Conservation (phyloP, 1,140 invertebrate genomes). For the Drosophila neocordata region DNA sequence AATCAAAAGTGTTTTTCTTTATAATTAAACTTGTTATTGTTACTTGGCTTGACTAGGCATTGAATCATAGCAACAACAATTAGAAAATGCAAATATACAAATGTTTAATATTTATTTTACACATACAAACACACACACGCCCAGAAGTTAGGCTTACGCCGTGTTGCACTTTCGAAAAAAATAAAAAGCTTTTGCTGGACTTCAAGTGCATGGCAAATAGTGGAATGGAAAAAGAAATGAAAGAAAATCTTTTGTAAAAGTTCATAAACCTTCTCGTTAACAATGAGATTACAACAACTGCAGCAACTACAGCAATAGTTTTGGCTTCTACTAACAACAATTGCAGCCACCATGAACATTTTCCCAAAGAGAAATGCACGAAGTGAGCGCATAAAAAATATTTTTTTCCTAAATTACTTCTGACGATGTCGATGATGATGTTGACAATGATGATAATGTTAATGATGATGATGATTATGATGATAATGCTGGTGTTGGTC, state of each 20-base stretch:
- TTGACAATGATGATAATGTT: constrained; percentile 43
- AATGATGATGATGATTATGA: constrained; percentile 50
- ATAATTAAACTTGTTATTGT: constrained; percentile 22
- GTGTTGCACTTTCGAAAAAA: constrained; percentile 69
- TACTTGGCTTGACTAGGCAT: constrained; percentile 41
- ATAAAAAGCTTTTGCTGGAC: constrained; percentile 21
- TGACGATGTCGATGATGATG: constrained; percentile 54
- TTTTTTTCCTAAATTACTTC: constrained; percentile 74
- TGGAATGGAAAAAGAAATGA: constrained; percentile 18
- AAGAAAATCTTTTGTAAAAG: constrained; percentile 76
- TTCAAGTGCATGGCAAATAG: constrained; percentile 55
- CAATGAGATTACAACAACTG: constrained; percentile 53
- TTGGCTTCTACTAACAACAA: constrained; percentile 34
- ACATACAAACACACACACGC: constrained; percentile 18
- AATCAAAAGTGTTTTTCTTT: constrained; percentile 62
- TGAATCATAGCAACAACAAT: constrained; percentile 55
- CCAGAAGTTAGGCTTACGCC: constrained; percentile 58
- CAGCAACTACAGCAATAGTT: constrained; percentile 13
- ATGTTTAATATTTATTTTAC: constrained; percentile 29
- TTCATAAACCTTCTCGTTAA: constrained; percentile 78
- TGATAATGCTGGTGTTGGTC: constrained; percentile 56
- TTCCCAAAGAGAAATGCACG: constrained; percentile 67
- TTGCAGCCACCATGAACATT: constrained; percentile 39
- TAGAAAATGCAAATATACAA: constrained; percentile 60
- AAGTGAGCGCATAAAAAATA: constrained; percentile 54